Base-by-base conservation (phyloP, 2,888 invertebrate genomes). In the Marasmarcha lunaedactyla region DNA sequence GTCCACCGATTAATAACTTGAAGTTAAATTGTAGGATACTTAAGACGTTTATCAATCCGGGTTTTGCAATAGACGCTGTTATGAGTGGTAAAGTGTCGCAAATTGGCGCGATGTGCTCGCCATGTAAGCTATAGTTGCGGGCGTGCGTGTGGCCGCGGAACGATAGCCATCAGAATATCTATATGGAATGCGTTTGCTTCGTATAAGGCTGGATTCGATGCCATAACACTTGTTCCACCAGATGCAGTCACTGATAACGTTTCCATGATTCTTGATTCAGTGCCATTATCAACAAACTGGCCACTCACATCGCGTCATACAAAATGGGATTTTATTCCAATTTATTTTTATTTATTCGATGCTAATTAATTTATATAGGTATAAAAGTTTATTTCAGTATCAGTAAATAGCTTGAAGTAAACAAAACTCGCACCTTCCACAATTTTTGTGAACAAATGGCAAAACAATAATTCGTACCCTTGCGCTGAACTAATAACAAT, bases 381-480 rank as follows among this genome's bases (percentile, higher is more conserved):
- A 20, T 20, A n/a, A n/a, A n/a, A n/a, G n/a, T n/a, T n/a, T n/a
- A n/a, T n/a, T n/a, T n/a, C n/a, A n/a, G n/a, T n/a, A 5, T 7
- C 20, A 5, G 7, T 20, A 20, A 20, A 20, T 20, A 20, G 4
- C 20, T 20, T 7, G 7, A 20, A 5, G 20, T 20, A 20, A 20
- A 20, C 20, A 20, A 20, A 20, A 20, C 7, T 7, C 20, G 20
- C 20, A 20, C 20, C 20, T 20, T 20, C 20, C 20, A 20, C 20
- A 11, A 30, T 30, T 74, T 56, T 71, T 59, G 62, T 57, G 62
- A 59, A 73, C 74, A 78, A 79, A 78, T 76, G 77, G 72, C 72
- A 70, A 72, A 78, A 81, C 81, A 77, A 83, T 83, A 79, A 77
- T 66, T 79, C 72, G 74, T 76, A 79, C 81, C 81, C 81, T 78